Evolutionary conservation across 2,113 vertebrate species (phyloP), one percentile per base, ranked within the genome.

Genomic region (Dicerorhinus sumatrensis): DNA sequence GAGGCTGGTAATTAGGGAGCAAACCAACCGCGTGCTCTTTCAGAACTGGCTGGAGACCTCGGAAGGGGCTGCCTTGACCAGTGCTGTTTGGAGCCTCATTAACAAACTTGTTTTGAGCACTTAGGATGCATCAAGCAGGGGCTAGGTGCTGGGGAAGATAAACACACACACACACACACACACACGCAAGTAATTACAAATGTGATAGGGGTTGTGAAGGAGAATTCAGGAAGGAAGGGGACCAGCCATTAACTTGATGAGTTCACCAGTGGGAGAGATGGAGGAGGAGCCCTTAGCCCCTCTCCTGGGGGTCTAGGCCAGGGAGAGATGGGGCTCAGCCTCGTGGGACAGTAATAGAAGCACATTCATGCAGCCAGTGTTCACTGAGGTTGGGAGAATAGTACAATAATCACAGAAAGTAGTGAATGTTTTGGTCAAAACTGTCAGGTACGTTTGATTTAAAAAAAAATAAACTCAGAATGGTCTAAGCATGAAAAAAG

Each of bases 1-100:
- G 25, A 97, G 93, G 91, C 96, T 98, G 95, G 97, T 98, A 98
- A 98, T 98, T 98, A 98, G 96, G 48, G 56, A 94, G 95, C 91
- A 91, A 97, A 98, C 70, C 21, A 56, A 97, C 83, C 31, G 8
- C 29, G 93, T 97, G 94, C 85, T 97, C 95, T 96, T 96, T 96
- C 98, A 92, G 80, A 85, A 39, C 4, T 0, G 86, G 96, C 94
- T 65, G 69, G 76, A 42, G 33, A 1, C 4, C 67, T 82, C 20
- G 2, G 39, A 83, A n/a, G 51, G 76, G 56, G 14, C 18, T 70
- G 81, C 82, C 91, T 69, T 70, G 60, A 21, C 63, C 69, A 58
- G 23, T 6, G 27, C 58, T 51, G 16, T 72, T 65, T 70, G 25
- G 29, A 95, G 7, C 76, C 70, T 92, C 67, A 72, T 75, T 92